These are phyloP conservation scores for Carlito syrichta DNA, from an alignment of 2,113 vertebrate species.

Conservation along the genomic window DNA sequence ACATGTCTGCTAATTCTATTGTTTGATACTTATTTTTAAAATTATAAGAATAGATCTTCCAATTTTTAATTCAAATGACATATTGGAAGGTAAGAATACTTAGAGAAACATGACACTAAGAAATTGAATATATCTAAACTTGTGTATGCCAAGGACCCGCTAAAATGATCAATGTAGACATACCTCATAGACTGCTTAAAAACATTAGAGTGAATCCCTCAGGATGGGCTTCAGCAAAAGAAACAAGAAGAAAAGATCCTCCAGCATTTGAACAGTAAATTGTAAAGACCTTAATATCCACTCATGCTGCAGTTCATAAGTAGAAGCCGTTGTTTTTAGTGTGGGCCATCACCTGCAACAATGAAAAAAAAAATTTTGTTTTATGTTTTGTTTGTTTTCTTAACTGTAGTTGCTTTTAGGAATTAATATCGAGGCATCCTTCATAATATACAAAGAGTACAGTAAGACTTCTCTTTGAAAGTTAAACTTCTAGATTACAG, in stretches of 20 bases:
- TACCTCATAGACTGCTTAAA: not conserved
- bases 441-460: not conserved
- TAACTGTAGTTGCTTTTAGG: not conserved
- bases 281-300: not conserved
- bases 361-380: not conserved
- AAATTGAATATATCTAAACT: not conserved
- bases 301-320: not conserved
- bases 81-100: not conserved
- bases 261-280: not conserved
- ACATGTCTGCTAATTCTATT: not conserved
- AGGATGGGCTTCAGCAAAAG: not conserved
- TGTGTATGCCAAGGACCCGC: not conserved
- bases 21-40: not conserved
- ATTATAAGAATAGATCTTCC: not conserved
- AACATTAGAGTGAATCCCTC: not conserved
- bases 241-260: not conserved
- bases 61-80: not conserved
- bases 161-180: not conserved
- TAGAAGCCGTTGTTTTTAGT: not conserved
- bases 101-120: not conserved
- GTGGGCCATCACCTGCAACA: not conserved
- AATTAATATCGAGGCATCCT: not conserved
- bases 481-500: not conserved
- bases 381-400: not conserved
- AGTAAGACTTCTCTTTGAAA: not conserved